phyloP scores from a whole-genome alignment of 1,140 invertebrate genomes.

The Heliothis virescens region DNA sequence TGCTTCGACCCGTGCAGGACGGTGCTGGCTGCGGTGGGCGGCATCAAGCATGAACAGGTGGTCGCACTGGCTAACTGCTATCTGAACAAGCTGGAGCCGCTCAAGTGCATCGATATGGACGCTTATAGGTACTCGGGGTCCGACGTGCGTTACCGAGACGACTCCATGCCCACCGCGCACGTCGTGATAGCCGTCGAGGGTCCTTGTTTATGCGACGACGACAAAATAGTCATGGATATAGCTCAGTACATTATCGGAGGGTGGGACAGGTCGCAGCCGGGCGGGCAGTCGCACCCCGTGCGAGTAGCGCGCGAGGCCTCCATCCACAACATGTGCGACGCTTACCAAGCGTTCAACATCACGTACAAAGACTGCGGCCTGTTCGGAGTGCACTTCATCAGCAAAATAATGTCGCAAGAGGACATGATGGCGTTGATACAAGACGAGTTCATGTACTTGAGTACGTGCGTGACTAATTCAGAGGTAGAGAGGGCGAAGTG shows the following conservation, averaged over 20 bases:
- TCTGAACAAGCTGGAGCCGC: slow-evolving; percentile 51
- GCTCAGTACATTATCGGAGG: slow-evolving; percentile 66
- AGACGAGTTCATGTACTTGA: slow-evolving; percentile 78
- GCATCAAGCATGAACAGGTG: slow-evolving; percentile 86
- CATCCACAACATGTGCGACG: slow-evolving; percentile 62
- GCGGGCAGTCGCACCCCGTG: slow-evolving; percentile 64
- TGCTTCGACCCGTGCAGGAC: slow-evolving; percentile 94
- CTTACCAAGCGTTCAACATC: slow-evolving; percentile 79
- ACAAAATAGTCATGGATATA: slow-evolving; percentile 64
- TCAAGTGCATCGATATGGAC: slow-evolving; percentile 45
- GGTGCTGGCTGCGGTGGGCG: slow-evolving; percentile 96
- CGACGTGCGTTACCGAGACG: slow-evolving; percentile 88
- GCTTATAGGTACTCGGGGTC: slow-evolving; percentile 85
- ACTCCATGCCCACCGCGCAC: slow-evolving; percentile 89
- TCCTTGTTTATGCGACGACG: slow-evolving; percentile 58
- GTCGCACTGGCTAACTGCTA: slow-evolving; percentile 59
- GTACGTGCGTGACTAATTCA: slow-evolving; percentile 68
- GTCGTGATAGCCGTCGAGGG: slow-evolving; percentile 92
- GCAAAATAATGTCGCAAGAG: slow-evolving; percentile 66
- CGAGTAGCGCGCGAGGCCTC: slow-evolving; percentile 69
- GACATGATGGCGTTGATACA: slow-evolving; percentile 71
- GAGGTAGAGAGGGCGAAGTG: slow-evolving; percentile 79
- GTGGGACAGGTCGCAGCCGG: slow-evolving; percentile 73
- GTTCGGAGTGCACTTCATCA: slow-evolving; percentile 81
- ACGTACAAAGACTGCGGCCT: slow-evolving; percentile 78